Conservation (phyloP, 2,888 invertebrate species). For the Dasypogon diadema region DNA sequence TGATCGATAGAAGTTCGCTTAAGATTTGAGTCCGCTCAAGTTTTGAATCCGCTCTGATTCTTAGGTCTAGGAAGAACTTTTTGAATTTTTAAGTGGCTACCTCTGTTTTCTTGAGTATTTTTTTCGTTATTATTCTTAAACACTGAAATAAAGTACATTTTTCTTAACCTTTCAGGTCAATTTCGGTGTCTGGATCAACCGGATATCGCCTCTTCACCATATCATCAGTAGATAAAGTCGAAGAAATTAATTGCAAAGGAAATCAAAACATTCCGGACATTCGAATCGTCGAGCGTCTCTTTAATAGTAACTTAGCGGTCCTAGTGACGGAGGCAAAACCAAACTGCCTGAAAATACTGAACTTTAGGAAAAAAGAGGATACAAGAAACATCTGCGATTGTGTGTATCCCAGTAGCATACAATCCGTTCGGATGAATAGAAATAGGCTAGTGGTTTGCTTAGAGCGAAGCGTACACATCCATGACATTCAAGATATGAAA, state of each 20-base stretch:
- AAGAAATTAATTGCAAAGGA: constrained; percentile 67
- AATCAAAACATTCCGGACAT: constrained; percentile 63
- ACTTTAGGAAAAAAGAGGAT: constrained; percentile 68
- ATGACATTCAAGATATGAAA: constrained; percentile 68
- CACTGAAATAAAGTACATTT: too few species aligned
- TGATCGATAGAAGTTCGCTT: too few species aligned
- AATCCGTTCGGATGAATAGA: constrained; percentile 68
- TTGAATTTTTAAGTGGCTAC: too few species aligned
- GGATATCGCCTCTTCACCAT: constrained; percentile 67
- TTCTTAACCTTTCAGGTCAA: constrained; percentile 61
- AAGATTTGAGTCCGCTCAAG: too few species aligned
- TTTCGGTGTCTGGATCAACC: constrained; percentile 63
- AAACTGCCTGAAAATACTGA: constrained; percentile 67
- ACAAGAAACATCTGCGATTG: constrained; percentile 64
- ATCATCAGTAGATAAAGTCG: constrained; percentile 64
- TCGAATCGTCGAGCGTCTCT: constrained; percentile 66
- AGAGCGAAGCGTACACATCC: constrained; percentile 67
- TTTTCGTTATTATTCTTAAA: neutral
- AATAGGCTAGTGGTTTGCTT: constrained; percentile 65
- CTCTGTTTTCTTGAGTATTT: too few species aligned
- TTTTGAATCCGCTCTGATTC: too few species aligned
- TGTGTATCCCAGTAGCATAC: constrained; percentile 66
- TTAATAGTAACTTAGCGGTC: constrained; percentile 67
- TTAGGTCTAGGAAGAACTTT: too few species aligned
- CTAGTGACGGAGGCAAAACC: constrained; percentile 67